These are phyloP conservation scores for Dione juno DNA, from an alignment of 2,888 invertebrate species.

Conservation along the genomic window DNA sequence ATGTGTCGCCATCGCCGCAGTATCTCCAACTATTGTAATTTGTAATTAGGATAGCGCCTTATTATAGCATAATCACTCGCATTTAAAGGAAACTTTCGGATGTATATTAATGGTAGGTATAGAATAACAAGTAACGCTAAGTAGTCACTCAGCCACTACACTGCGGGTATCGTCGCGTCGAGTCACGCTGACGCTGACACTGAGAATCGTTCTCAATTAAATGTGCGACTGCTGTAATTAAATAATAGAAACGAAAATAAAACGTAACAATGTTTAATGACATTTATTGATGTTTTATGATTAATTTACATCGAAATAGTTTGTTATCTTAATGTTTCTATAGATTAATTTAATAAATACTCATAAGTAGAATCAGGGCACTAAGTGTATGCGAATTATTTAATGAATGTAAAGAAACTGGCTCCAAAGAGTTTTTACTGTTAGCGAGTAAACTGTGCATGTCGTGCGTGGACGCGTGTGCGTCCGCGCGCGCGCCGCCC, in stretches of 20 bases:
- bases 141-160: conserved; percentile 38
- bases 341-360: conserved; percentile 5
- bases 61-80: conserved; percentile 38
- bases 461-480: neutral
- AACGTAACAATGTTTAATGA: neutral
- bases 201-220: neutral
- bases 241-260: neutral
- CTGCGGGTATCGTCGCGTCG: neutral
- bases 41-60: conserved; percentile 35
- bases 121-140: conserved; percentile 37
- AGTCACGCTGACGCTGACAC: neutral
- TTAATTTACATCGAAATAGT: conserved; percentile 6
- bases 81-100: conserved; percentile 40
- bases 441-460: conserved; percentile 5
- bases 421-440: conserved; percentile 3
- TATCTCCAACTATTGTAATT: neutral
- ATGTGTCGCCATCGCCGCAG: neutral
- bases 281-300: conserved; percentile 4
- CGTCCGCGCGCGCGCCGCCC: neutral
- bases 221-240: neutral
- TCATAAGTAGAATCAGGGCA: conserved; percentile 8
- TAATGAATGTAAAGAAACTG: neutral
- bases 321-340: conserved; percentile 1
- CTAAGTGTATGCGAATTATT: conserved; percentile 1
- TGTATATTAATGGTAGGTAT: conserved; percentile 29